Evolutionary conservation across 2,888 invertebrate genomes (phyloP), one percentile per base, ranked within the genome.

Genomic region (Lepidocyrtoides sp.): DNA sequence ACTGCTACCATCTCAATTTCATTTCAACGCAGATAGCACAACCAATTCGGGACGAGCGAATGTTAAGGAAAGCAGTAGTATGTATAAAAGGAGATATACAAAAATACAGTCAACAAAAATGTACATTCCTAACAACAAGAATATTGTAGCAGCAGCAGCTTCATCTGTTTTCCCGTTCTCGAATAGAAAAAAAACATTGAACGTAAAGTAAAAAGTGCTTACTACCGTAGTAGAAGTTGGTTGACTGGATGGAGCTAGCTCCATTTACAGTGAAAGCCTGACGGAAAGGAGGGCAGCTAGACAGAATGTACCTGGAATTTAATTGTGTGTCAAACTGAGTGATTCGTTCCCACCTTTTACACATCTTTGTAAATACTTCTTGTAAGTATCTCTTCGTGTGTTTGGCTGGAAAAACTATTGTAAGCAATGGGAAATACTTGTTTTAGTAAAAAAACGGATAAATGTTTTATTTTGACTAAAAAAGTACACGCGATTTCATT

Each of bases 311-410:
- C 83, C 81, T 85, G 85, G 84, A 85, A 85, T 85, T 89, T 92
- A 92, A 91, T 91, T 85, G 91, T 92, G 91, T 92, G 92, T 91
- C 92, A 91, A 91, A 91, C 81, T 91, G 92, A 92, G 91, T 91
- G 91, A 92, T 92, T 92, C 91, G 81, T 92, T 92, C 88, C 91
- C 91, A 89, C 92, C 91, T 92, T 92, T 92, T 89, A 87, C 91
- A 89, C 92, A 83, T 83, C 79, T 87, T 77, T 63, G 77, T 63
- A 87, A 87, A 87, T 79, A 63, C 44, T 79, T 44, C 72, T 44
- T 72, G 72, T 72, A 72, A 36, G 17, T 36, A 69, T 20, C 41
- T 72, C 17, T 10, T 36, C n/a, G n/a, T n/a, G n/a, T n/a, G n/a
- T n/a, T n/a, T n/a, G n/a, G 26, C 32, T 14, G 14, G 14, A n/a